Base-by-base conservation (phyloP, 2,113 vertebrate genomes). In the Oryzias woworae region DNA sequence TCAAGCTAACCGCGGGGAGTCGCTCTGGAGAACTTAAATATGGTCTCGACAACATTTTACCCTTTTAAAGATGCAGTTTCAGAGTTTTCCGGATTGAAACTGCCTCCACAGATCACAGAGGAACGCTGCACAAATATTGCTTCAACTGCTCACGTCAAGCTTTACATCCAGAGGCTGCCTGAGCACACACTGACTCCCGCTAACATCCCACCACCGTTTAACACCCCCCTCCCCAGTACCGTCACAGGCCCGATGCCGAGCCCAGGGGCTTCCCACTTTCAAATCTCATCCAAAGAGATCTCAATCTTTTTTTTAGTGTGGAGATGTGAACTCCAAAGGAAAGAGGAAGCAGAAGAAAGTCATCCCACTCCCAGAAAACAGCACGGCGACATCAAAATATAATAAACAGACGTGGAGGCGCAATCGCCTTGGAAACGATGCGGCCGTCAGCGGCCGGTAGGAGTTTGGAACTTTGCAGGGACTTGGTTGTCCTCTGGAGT, bases 41-140 rank as follows among this genome's bases (percentile, higher is more conserved):
- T 80, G 82, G 58, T 72, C 83, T 88, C 84, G 55, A 75, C 78
- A 88, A 87, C 71, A 68, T 75, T 71, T 82, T 79, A 28, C 58
- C 54, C 41, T 77, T 42, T 14, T 42, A 28, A 67, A 75, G 75
- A 81, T 74, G 75, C 46, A 5, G 45, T 64, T 76, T 54, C 49
- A 46, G 42, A 20, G 43, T 62, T 78, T 71, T 58, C 36, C 47
- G 42, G 70, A 72, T 81, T 42, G 26, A 66, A 82, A 26, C 16
- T 20, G 44, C 74, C 49, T 47, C 62, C 60, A 23, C 45, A 65
- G 58, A 66, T 52, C 36, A 53, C 24, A n/a, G 16, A 54, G 71
- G 45, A 18, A 20, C 3, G 3, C 43, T 28, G 0, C 36, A 44
- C 31, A 50, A 49, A 64, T 50, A 41, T 23, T 15, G 58, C 69